phyloP scores from a whole-genome alignment of 2,888 invertebrate genomes.

The Caenorhabditis becei region DNA sequence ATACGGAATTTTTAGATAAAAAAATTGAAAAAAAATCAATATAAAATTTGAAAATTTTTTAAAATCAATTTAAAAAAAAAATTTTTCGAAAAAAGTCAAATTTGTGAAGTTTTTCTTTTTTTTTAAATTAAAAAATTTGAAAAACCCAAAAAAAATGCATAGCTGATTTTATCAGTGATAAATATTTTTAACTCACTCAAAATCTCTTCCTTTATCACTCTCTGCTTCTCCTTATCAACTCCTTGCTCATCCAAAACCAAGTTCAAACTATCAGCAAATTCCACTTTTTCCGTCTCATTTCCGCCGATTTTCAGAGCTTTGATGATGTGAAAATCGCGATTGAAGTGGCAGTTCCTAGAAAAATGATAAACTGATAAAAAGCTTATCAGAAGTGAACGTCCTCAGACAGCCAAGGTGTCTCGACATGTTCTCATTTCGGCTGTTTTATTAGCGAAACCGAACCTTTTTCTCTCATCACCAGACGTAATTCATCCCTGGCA shows the following conservation, averaged over 20 bases:
- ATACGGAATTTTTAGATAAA: not conserved
- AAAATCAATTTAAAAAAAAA: too few species aligned
- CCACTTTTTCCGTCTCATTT: constrained; percentile 28
- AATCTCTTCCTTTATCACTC: constrained; percentile 36
- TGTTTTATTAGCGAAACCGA: constrained; percentile 62
- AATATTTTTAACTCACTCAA: too few species aligned
- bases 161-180: too few species aligned
- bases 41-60: too few species aligned
- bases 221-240: constrained; percentile 15
- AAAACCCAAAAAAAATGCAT: too few species aligned
- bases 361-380: not conserved
- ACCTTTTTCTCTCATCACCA: constrained; percentile 58
- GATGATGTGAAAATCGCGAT: constrained; percentile 21
- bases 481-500: constrained; percentile 2
- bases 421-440: constrained; percentile 58
- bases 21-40: not conserved
- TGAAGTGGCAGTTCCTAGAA: constrained; percentile 58
- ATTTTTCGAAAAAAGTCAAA: too few species aligned
- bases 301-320: constrained; percentile 42
- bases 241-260: constrained; percentile 45
- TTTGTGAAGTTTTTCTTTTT: too few species aligned
- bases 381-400: constrained; percentile 19
- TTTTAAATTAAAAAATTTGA: not conserved
- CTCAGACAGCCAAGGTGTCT: constrained; percentile 66
- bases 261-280: constrained; percentile 29